phyloP scores from a whole-genome alignment of 2,797 vertebrate species.

The Rhinoraja longicauda region DNA sequence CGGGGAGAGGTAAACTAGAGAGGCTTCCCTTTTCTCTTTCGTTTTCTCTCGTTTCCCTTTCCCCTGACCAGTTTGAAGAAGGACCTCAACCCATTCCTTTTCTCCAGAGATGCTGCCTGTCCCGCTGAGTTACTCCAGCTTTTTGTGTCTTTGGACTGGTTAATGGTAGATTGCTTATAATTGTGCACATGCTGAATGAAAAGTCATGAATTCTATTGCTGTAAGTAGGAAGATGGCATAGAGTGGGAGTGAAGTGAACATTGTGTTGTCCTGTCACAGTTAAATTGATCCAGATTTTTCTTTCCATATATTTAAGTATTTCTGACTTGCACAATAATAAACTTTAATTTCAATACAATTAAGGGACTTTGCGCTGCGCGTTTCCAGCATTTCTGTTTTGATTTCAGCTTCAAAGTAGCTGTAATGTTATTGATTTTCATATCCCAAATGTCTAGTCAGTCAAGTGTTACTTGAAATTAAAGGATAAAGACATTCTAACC shows the following conservation, averaged over 20 bases:
- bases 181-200: neutral
- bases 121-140: no score
- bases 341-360: neutral
- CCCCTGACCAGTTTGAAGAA: no score
- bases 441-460: neutral
- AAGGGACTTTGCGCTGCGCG: neutral
- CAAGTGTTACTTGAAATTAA: neutral
- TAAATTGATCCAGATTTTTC: neutral
- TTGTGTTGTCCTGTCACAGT: neutral
- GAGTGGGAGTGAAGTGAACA: neutral
- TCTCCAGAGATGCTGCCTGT: no score
- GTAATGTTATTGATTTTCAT: no score
- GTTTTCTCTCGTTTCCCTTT: no score
- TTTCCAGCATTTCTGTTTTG: no score
- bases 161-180: neutral
- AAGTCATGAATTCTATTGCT: neutral
- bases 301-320: neutral
- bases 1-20: no score
- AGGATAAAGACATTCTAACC: neutral
- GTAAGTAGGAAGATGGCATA: neutral
- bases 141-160: no score
- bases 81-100: no score
- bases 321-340: neutral
- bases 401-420: no score
- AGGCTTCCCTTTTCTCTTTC: no score